Evolutionary conservation across 2,888 invertebrate genomes (phyloP).

Genomic region (Ectemnius continuus): DNA sequence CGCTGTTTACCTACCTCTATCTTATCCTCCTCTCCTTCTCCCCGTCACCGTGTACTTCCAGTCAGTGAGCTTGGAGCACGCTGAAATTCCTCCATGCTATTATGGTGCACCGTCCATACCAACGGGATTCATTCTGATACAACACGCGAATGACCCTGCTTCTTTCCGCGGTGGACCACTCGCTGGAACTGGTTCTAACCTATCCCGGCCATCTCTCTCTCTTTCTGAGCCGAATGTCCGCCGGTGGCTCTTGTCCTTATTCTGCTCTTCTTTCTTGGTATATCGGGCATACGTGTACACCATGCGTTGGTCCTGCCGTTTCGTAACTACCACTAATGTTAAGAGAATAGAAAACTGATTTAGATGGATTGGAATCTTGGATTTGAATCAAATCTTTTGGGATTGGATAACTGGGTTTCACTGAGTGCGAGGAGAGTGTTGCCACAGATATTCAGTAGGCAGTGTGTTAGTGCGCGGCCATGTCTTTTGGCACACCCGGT

Average conservation of each 20-base stretch:
- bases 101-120: slow-evolving; percentile 72
- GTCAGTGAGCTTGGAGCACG: slow-evolving; percentile 63
- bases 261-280: slow-evolving; percentile 17
- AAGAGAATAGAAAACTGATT: too few relatives aligned
- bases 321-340: too few relatives aligned
- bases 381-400: too few relatives aligned
- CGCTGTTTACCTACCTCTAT: slow-evolving; percentile 38
- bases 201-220: slow-evolving; percentile 52
- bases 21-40: slow-evolving; percentile 34
- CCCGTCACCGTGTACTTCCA: slow-evolving; percentile 56
- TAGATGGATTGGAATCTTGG: too few relatives aligned
- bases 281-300: slow-evolving; percentile 1
- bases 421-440: too few relatives aligned
- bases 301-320: neutral
- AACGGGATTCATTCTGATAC: slow-evolving; percentile 70
- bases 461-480: too few relatives aligned
- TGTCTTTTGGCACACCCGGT: slow-evolving; percentile 58
- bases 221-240: slow-evolving; percentile 43
- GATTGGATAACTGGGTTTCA: too few relatives aligned
- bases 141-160: slow-evolving; percentile 59
- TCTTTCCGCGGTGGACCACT: slow-evolving; percentile 43
- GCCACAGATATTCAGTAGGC: too few relatives aligned
- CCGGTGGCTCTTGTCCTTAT: slow-evolving; percentile 17
- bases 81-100: slow-evolving; percentile 74
- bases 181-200: slow-evolving; percentile 69